A percentile compares a stretch with the other conserved stretches of the same genome.
Conservation (phyloP, 2,888 invertebrate genomes). For the Xanthostigma xanthostigma region DNA sequence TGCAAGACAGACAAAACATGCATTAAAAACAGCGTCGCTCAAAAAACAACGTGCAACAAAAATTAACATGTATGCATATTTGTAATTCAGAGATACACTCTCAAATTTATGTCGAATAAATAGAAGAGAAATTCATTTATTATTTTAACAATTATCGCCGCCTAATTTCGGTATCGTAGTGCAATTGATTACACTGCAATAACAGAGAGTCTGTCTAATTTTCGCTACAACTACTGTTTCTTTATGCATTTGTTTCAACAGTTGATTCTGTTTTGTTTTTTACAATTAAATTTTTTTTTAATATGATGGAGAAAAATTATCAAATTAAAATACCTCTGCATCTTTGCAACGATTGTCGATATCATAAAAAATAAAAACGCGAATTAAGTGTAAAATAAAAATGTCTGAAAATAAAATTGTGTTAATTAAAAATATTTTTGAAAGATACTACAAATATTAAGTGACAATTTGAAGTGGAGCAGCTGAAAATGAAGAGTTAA, state of each 20-base stretch:
- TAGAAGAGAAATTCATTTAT: not conserved
- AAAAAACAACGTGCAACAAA: slow-evolving; percentile 60
- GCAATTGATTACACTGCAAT: no score
- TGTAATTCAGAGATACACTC: not conserved
- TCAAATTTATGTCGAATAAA: not conserved
- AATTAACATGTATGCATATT: slow-evolving; percentile 39
- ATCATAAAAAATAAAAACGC: not conserved
- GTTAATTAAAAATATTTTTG: no score
- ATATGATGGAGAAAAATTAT: not conserved
- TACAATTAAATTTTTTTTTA: no score
- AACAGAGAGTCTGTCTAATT: no score
- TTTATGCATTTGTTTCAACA: not conserved
- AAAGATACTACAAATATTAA: no score
- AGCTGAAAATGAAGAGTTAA: not conserved
- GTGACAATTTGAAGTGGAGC: not conserved
- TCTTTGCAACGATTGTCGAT: not conserved
- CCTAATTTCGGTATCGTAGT: no score
- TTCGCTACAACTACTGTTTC: no score
- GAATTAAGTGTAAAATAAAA: not conserved
- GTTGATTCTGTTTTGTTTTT: not conserved
- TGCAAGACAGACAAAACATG: slow-evolving; percentile 92
- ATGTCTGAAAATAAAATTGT: not conserved
- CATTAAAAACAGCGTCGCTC: slow-evolving; percentile 71
- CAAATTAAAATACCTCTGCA: not conserved
- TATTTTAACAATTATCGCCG: not conserved